Evolutionary conservation across 2,888 invertebrate genomes (phyloP), one percentile per base, ranked within the genome.

Genomic region (Thelaira solivaga): DNA sequence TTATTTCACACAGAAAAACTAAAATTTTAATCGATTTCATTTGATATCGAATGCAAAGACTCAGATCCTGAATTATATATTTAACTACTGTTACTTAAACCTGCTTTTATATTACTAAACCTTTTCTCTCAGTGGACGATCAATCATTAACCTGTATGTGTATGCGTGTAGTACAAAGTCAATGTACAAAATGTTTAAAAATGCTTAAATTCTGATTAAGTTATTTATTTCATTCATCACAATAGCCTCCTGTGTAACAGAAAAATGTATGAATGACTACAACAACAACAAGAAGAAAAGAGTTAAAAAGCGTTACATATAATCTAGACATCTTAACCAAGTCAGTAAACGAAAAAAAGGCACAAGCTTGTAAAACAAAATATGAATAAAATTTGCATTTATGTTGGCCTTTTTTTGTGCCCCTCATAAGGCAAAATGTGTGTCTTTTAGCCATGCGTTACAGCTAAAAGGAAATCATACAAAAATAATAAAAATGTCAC

Each of bases 401-500:
- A 47, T 29, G 20, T 43, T 51, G 20, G 8, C 2, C 8, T 10
- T 43, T n/a, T n/a, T n/a, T n/a, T n/a, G n/a, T n/a, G n/a, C n/a
- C n/a, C n/a, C n/a, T n/a, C n/a, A n/a, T n/a, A n/a, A n/a, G n/a
- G n/a, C n/a, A n/a, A n/a, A n/a, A n/a, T n/a, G n/a, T n/a, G n/a
- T n/a, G n/a, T n/a, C n/a, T n/a, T n/a, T n/a, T n/a, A n/a, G n/a
- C 8, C n/a, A 47, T 47, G 47, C 26, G 16, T n/a, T 18, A 22
- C n/a, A 5, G 16, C 20, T 22, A 43, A 22, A 39, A 29, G 0
- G 20, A 47, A 34, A 7, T 29, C 13, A 49, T 20, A 24, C 53
- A 59, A 34, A 24, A 55, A 64, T 53, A 68, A 68, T 77, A 45
- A 26, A 69, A 74, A 78, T 74, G 78, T 78, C 74, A 78, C 69